phyloP scores from a whole-genome alignment of 2,888 invertebrate species.

The Cosmopolites sordidus region DNA sequence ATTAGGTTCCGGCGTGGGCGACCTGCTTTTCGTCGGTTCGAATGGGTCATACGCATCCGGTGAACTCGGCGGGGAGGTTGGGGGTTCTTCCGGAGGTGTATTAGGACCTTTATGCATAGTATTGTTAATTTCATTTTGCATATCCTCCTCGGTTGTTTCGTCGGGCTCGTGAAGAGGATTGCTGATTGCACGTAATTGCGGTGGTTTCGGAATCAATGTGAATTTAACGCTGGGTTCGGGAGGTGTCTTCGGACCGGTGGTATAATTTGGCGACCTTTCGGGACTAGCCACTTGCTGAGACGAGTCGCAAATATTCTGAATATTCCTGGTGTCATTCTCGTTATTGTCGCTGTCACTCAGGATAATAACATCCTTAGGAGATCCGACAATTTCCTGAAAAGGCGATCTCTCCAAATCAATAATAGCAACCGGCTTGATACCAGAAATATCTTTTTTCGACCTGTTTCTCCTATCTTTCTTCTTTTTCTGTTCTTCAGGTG shows the following conservation, averaged over 20 bases:
- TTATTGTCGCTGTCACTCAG: conserved; percentile 75
- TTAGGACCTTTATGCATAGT: conserved; percentile 61
- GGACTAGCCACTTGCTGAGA: conserved; percentile 43
- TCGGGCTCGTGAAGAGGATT: conserved; percentile 63
- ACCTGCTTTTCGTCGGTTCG: conserved; percentile 81
- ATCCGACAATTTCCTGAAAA: conserved; percentile 76
- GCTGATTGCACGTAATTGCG: conserved; percentile 51
- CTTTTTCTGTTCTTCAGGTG: conserved; percentile 29
- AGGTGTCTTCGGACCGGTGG: conserved; percentile 68
- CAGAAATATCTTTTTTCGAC: conserved; percentile 40
- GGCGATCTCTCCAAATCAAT: conserved; percentile 83
- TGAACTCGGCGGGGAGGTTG: conserved; percentile 64
- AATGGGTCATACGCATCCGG: conserved; percentile 88
- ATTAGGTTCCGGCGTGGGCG: conserved; percentile 56
- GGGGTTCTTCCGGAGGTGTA: conserved; percentile 67
- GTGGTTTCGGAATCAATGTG: conserved; percentile 52
- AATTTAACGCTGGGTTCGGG: conserved; percentile 70
- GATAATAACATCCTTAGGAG: conserved; percentile 76
- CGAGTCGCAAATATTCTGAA: conserved; percentile 35
- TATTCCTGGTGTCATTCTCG: conserved; percentile 46
- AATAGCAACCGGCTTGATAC: conserved; percentile 74
- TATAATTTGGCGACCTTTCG: conserved; percentile 40
- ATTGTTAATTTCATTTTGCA: conserved; percentile 34
- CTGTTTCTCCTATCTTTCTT: conserved; percentile 46
- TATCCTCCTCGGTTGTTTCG: conserved; percentile 44